Base-by-base conservation (phyloP, 2,888 invertebrate genomes). In the Eugnorisma glareosa region DNA sequence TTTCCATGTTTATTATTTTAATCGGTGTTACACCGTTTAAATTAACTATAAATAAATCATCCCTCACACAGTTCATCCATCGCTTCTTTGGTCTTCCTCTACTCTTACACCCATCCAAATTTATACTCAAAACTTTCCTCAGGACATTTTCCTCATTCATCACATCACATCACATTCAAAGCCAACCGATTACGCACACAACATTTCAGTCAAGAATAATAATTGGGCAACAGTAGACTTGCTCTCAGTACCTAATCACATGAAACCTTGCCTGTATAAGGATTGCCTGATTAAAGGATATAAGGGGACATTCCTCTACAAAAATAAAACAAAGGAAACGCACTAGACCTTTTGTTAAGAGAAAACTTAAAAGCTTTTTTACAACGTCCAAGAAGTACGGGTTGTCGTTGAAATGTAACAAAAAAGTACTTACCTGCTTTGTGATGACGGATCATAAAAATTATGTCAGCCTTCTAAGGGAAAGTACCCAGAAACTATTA, bases 351-450 rank as follows among this genome's bases (percentile, higher is more conserved):
- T 85, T 76, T 80, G 75, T 77, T 63, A 74, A 79, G 43, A 61
- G 75, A 67, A 81, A 82, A 72, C 75, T 79, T 87, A 75, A 87
- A 88, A 87, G 89, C 75, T 68, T 87, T 88, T 88, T 88, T 82
- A 88, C 79, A 85, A 77, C 76, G 70, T 74, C 77, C 87, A 67
- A 67, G 68, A 73, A 85, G 76, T 75, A 83, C 61, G 77, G 73
- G 73, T 57, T 77, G 67, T 81, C 86, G 81, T 81, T 79, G 63
- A 74, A 86, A 83, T 68, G 81, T 83, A 82, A 80, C 82, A 86
- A 87, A 87, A 80, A 80, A 45, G 75, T 80, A 73, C 81, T 83
- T 77, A 76, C 48, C 45, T 82, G 76, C 86, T 77, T 80, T 84
- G 86, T 77, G 73, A 86, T 75, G 59, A 77, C 40, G 48, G 18